phyloP scores from a whole-genome alignment of 1,140 invertebrate species.

The Drosophila mauritiana region DNA sequence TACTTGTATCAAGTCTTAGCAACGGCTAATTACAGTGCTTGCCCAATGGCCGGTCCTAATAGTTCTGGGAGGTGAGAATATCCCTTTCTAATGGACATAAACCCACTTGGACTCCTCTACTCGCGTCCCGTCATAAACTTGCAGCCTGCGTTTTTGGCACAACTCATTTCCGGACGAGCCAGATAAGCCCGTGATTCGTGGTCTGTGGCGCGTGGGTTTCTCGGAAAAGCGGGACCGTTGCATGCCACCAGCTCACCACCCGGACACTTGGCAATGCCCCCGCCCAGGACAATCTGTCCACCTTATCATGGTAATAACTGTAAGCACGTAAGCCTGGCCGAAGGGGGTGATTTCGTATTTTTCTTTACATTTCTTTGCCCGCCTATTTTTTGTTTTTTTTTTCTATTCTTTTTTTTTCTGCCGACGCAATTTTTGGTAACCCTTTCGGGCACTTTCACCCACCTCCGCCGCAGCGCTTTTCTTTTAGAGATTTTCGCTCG shows the following conservation, averaged over 20 bases:
- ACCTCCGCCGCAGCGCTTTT: constrained; percentile 10
- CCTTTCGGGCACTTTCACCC: constrained; percentile 62
- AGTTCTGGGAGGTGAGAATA: too few species aligned
- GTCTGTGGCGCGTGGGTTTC: constrained; percentile 4
- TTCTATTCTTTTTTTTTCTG: constrained; percentile 8
- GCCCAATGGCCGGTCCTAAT: too few species aligned
- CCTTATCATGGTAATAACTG: constrained; percentile 83
- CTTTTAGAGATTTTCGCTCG: constrained; percentile 52
- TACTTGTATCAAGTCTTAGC: too few species aligned
- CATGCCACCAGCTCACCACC: constrained; percentile 5
- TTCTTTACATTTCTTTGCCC: constrained; percentile 80
- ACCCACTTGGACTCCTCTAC: not conserved
- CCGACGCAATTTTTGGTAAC: constrained; percentile 65
- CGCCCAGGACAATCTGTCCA: constrained; percentile 46
- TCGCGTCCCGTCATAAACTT: constrained; percentile 45
- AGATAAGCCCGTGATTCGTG: constrained; percentile 55
- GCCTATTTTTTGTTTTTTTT: constrained; percentile 21
- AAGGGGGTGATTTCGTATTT: constrained; percentile 82
- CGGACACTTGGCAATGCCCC: constrained; percentile 31
- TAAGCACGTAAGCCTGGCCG: constrained; percentile 81
- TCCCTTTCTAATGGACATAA: not conserved
- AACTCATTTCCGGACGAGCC: constrained; percentile 69
- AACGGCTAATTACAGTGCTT: too few species aligned
- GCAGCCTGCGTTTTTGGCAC: constrained; percentile 61
- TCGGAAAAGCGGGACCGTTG: not conserved